Percentiles rank a stretch among this genome's conserved stretches.
Conservation (phyloP, 2,797 vertebrate genomes). For the Potorous gilbertii region DNA sequence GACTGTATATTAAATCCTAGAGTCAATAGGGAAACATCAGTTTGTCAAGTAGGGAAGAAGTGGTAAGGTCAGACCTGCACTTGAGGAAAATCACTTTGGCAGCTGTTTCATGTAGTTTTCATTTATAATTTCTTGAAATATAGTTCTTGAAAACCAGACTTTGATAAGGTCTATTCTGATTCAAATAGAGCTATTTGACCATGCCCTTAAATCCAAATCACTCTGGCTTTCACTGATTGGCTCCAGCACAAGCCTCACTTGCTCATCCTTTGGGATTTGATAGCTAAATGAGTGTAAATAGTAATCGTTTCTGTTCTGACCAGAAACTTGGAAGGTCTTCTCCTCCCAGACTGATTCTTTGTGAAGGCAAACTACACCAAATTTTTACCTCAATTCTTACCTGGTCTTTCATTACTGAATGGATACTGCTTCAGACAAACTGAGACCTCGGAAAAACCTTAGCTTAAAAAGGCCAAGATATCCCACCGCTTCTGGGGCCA, state of each 20-base stretch:
- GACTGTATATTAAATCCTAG: background rate
- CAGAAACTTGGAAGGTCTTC: background rate
- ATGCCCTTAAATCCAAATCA: background rate
- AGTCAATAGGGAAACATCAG: background rate
- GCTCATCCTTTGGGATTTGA: background rate
- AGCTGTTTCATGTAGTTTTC: background rate
- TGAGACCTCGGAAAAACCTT: background rate
- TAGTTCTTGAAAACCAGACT: background rate
- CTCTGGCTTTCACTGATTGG: background rate
- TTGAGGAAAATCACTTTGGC: background rate
- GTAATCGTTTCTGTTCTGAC: background rate
- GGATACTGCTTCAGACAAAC: background rate
- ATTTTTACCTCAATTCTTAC: background rate
- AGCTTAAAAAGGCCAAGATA: background rate
- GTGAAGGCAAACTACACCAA: background rate
- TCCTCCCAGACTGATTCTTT: background rate
- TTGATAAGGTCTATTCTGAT: background rate
- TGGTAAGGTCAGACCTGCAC: background rate
- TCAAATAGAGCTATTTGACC: background rate
- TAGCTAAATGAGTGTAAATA: background rate
- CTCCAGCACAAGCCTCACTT: background rate
- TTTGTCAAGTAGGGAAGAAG: background rate
- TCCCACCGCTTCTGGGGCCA: background rate
- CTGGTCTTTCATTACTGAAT: background rate
- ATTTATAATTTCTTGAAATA: background rate